phyloP scores from a whole-genome alignment of 1,140 invertebrate genomes.

The Drosophila littoralis region DNA sequence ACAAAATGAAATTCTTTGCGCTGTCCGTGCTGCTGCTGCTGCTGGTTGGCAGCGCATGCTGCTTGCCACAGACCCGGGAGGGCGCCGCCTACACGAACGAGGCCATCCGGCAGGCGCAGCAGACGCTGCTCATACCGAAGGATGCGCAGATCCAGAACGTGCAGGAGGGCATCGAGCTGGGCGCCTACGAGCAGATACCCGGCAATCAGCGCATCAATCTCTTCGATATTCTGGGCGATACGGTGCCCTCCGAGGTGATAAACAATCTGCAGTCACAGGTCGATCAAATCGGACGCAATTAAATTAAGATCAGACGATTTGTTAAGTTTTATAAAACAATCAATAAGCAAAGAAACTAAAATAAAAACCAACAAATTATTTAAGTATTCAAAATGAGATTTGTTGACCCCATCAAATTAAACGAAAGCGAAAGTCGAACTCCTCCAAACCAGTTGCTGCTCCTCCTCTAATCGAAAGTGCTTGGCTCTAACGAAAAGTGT shows the following conservation, averaged over 20 bases:
- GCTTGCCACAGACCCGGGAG: constrained; percentile 89
- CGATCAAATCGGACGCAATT: constrained; percentile 90
- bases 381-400: constrained; percentile 48
- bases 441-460: constrained; percentile 65
- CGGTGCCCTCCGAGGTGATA: constrained; percentile 93
- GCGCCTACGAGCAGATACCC: constrained; percentile 92
- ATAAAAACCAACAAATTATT: constrained; percentile 48
- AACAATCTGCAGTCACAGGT: constrained; percentile 93
- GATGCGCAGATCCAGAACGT: constrained; percentile 93
- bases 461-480: constrained; percentile 47
- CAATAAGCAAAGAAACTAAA: constrained; percentile 32
- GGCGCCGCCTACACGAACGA: constrained; percentile 92
- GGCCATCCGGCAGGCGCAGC: constrained; percentile 93
- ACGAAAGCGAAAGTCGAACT: constrained; percentile 65
- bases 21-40: constrained; percentile 84
- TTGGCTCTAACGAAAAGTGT: constrained; percentile 11
- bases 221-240: constrained; percentile 91
- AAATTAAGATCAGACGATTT: constrained; percentile 62
- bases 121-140: constrained; percentile 92
- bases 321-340: constrained; percentile 65
- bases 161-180: constrained; percentile 92
- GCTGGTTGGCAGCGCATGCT: constrained; percentile 85
- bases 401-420: neutral
- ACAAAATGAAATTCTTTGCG: constrained; percentile 82
- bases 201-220: constrained; percentile 92